phyloP scores from a whole-genome alignment of 2,113 vertebrate species.

The Thermophis baileyi region DNA sequence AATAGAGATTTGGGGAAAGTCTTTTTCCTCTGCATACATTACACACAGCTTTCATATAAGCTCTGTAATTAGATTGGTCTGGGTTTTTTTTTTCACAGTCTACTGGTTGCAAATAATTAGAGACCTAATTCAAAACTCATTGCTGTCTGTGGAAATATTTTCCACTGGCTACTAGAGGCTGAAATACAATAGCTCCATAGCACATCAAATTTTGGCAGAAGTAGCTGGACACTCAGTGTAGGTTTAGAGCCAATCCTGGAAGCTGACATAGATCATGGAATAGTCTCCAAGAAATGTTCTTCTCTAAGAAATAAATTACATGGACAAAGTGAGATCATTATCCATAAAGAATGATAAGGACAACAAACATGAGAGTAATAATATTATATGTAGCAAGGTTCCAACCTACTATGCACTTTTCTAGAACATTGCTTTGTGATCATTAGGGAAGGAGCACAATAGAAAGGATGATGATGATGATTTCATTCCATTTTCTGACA shows the following conservation, averaged over 20 bases:
- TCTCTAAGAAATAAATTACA: conserved; percentile 25
- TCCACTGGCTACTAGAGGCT: neutral
- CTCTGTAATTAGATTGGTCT: neutral
- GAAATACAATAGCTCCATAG: neutral
- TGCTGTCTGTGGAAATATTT: conserved; percentile 23
- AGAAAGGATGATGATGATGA: neutral
- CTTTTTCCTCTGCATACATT: neutral
- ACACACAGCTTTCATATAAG: neutral
- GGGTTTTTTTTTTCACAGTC: accelerated
- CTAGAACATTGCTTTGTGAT: neutral
- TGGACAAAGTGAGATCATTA: neutral
- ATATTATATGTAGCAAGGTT: neutral
- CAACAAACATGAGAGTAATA: neutral
- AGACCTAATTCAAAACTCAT: conserved; percentile 6
- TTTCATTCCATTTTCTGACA: neutral
- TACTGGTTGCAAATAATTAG: conserved; percentile 21
- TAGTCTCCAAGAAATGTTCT: conserved; percentile 10
- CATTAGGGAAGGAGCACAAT: neutral
- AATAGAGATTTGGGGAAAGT: neutral
- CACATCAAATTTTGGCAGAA: neutral
- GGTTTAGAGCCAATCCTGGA: neutral
- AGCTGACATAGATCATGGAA: neutral
- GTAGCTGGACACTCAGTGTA: neutral
- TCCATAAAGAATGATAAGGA: neutral
- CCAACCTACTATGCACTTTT: neutral